phyloP scores from a whole-genome alignment of 37 sponge, comb jelly and placozoan species.

The Crambe crambe region DNA sequence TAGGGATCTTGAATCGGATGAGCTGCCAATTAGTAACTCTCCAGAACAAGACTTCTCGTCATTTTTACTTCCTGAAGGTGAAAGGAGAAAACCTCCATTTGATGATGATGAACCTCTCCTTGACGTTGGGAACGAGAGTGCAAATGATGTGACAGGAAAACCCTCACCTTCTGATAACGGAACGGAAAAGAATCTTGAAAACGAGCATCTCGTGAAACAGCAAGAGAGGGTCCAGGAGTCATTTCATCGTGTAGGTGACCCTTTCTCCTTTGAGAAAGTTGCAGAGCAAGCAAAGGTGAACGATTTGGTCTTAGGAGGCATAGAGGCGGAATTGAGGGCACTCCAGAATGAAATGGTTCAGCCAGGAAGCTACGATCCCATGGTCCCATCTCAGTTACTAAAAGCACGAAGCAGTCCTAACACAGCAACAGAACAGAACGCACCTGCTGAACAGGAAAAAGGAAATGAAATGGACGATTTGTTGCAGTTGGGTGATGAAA shows the following conservation, averaged over 20 bases:
- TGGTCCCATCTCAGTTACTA: neutral
- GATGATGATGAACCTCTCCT: constrained; percentile 40
- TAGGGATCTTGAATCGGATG: constrained; percentile 42
- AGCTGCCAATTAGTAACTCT: constrained; percentile 1
- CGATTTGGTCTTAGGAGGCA: constrained; percentile 26
- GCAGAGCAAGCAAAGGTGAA: constrained; percentile 11
- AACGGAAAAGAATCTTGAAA: neutral
- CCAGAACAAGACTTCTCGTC: neutral
- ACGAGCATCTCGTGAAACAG: neutral
- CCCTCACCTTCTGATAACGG: neutral
- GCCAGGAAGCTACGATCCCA: neutral
- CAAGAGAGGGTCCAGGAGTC: neutral
- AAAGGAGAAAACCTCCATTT: neutral
- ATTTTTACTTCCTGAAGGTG: neutral
- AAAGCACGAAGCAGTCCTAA: neutral
- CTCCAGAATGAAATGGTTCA: constrained; percentile 5
- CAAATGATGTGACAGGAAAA: neutral
- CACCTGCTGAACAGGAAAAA: neutral
- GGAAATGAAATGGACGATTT: neutral
- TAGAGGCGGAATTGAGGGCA: constrained; percentile 19
- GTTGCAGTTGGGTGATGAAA: neutral
- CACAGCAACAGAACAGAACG: neutral
- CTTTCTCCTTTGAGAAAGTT: constrained; percentile 2
- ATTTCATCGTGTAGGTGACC: neutral
- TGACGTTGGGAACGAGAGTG: constrained; percentile 4